A percentile compares a stretch with the other conserved stretches of the same genome.
phyloP scores from a whole-genome alignment of 2,888 invertebrate species.

The Eupithecia pulchellata region DNA sequence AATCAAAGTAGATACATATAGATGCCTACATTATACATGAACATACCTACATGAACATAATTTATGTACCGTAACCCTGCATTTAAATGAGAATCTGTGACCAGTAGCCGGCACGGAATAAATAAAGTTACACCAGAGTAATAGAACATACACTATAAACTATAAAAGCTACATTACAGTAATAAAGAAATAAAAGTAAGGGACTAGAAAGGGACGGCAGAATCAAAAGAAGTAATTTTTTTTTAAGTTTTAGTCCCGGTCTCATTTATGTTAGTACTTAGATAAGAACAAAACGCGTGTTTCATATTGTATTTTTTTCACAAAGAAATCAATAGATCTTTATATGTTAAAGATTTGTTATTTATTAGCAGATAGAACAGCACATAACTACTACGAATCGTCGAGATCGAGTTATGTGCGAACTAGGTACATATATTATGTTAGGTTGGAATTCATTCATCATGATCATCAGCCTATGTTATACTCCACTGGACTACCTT shows the following conservation, averaged over 20 bases:
- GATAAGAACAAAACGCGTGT: not conserved
- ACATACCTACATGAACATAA: conserved; percentile 45
- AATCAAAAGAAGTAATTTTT: not conserved
- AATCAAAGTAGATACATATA: conserved; percentile 43
- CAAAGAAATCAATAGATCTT: too few species aligned
- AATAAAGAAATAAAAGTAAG: not conserved
- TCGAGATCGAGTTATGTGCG: not conserved
- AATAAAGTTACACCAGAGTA: conserved; percentile 41
- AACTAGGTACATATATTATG: too few species aligned
- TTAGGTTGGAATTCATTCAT: too few species aligned
- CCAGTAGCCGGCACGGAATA: conserved; percentile 41
- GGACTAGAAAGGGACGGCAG: not conserved
- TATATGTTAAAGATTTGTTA: too few species aligned
- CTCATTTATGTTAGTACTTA: too few species aligned
- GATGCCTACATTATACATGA: conserved; percentile 35
- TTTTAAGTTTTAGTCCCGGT: not conserved
- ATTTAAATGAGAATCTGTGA: conserved; percentile 45
- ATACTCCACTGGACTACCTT: too few species aligned
- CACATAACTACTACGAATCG: not conserved
- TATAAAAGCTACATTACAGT: not conserved
- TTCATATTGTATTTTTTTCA: not conserved
- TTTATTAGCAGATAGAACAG: too few species aligned
- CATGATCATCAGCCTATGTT: too few species aligned
- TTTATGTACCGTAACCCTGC: conserved; percentile 46
- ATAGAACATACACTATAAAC: conserved; percentile 10